Evolutionary conservation across 2,888 invertebrate genomes (phyloP).

Genomic region (Epinotia bilunana): DNA sequence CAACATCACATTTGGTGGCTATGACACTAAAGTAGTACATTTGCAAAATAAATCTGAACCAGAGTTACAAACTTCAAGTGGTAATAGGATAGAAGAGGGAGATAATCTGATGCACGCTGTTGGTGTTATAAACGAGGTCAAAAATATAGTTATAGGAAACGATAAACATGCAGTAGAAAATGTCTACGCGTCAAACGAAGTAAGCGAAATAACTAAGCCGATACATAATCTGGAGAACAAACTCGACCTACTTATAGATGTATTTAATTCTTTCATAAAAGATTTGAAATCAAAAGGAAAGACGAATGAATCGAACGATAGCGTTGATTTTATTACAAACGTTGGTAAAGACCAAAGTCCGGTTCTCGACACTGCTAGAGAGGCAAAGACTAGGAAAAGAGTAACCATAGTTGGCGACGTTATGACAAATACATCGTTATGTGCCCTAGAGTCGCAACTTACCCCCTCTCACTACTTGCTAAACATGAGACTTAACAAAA

Average conservation of each 20-base stretch:
- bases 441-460: conserved; percentile 4
- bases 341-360: background rate
- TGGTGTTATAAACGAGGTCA: background rate
- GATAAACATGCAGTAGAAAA: conserved; percentile 52
- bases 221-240: conserved; percentile 64
- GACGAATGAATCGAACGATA: background rate
- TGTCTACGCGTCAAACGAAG: conserved; percentile 52
- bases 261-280: conserved; percentile 62
- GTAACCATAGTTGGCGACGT: conserved; percentile 3
- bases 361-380: background rate
- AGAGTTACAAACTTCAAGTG: background rate
- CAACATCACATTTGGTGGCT: conserved; percentile 13
- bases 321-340: background rate
- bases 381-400: background rate
- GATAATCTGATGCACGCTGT: background rate
- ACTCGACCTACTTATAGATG: conserved; percentile 61
- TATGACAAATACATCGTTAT: conserved; percentile 21
- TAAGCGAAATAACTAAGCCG: conserved; percentile 47
- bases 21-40: background rate
- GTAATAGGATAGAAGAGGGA: background rate
- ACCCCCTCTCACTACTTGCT: conserved; percentile 48
- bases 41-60: background rate
- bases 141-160: conserved; percentile 46
- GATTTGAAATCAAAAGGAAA: conserved; percentile 57
- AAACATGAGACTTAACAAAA: conserved; percentile 20